Conservation (phyloP, 2,797 vertebrate genomes). For the Cynodonichthys magdalenae region DNA sequence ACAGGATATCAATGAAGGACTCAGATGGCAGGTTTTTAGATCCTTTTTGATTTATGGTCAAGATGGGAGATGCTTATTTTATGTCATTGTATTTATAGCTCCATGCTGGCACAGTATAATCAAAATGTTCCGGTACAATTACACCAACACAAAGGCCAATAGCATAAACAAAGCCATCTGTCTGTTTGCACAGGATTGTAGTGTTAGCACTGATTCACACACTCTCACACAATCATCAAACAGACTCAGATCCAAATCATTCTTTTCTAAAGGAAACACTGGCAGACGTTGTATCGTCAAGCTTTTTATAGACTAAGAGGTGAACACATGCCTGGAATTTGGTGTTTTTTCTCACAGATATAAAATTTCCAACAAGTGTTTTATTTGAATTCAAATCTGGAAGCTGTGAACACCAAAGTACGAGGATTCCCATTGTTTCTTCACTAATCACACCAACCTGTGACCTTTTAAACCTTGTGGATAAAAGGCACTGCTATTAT, state of each 20-base stretch:
- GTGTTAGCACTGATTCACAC: neutral
- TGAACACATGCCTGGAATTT: too few relatives aligned
- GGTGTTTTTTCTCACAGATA: neutral
- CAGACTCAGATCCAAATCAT: neutral
- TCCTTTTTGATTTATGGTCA: slow-evolving; percentile 11
- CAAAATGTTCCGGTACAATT: slow-evolving; percentile 1
- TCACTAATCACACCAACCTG: neutral
- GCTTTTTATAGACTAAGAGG: neutral
- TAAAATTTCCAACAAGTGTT: too few relatives aligned
- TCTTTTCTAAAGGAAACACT: slow-evolving; percentile 3
- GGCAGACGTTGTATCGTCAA: neutral
- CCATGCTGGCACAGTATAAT: slow-evolving; percentile 8
- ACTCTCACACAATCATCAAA: slow-evolving; percentile 8
- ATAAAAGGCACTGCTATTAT: neutral
- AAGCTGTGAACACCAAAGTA: neutral
- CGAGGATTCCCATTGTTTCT: neutral
- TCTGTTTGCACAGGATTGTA: slow-evolving; percentile 12
- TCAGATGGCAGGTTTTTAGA: neutral
- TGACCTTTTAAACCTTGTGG: neutral
- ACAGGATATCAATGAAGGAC: neutral
- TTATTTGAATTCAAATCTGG: neutral
- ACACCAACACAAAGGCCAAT: slow-evolving; percentile 24
- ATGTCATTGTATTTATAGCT: slow-evolving; percentile 16
- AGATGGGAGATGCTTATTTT: slow-evolving; percentile 12
- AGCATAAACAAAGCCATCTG: slow-evolving; percentile 32